Base-by-base conservation (phyloP, 2,113 vertebrate genomes). In the Cervus canadensis region DNA sequence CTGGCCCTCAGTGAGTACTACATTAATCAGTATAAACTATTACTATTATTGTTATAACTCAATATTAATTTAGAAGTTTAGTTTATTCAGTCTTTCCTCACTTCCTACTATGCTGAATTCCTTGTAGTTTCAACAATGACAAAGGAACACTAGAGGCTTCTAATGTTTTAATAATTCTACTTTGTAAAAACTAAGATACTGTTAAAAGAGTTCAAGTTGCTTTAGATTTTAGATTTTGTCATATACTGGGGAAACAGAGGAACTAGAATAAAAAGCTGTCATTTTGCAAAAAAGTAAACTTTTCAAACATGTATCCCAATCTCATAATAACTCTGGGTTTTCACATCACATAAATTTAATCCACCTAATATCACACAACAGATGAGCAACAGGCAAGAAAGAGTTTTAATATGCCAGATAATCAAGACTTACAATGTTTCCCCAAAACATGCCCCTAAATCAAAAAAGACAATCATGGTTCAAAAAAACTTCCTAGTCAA, bases 201-300 rank as follows among this genome's bases (percentile, higher is more conserved):
- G 14, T 82, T 67, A 81, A 43, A 87, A 90, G 26, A 48, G 40
- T 87, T 96, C 25, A 54, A 26, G 45, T 87, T 97, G 33, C 59
- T 89, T 92, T 50, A 87, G n/a, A 94, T 84, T 95, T 81, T 28
- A n/a, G 17, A 91, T 91, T 96, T 89, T 87, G 33, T 90, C 85
- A 71, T 64, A 19, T 52, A 21, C 28, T 71, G 45, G 33, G 10
- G 16, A 87, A 92, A 92, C 16, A 56, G 16, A 30, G 52, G 93
- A 94, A 25, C 93, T 94, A 76, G 9, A 90, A 89, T 86, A 15
- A 60, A 93, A 97, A 91, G 36, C 12, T 92, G 0, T 83, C 88
- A 2, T 88, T 94, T 87, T 86, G 6, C 28, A 92, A 81, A 91
- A 89, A 86, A 21, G 10, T 36, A 54, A 6, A 86, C 50, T 93